Conservation (phyloP, 2,888 invertebrate species). For the Pyrgus malvae region DNA sequence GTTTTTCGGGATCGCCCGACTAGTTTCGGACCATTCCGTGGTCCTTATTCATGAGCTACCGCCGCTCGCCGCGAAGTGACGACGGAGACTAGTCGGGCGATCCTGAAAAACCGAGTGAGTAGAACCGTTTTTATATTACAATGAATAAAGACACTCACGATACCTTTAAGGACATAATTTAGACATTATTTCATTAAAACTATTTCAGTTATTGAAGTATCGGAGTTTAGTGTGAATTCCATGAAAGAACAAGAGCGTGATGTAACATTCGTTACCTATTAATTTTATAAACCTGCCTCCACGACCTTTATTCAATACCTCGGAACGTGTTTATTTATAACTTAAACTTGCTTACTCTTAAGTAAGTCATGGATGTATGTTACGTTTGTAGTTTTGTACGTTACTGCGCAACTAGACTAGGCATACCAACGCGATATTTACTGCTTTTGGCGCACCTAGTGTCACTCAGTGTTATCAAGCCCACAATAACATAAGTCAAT, state of each 20-base stretch:
- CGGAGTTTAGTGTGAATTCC: background rate
- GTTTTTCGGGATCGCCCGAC: too few species aligned
- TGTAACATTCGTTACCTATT: constrained; percentile 10
- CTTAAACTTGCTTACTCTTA: constrained; percentile 34
- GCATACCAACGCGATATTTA: constrained; percentile 21
- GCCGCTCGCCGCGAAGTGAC: too few species aligned
- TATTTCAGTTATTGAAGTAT: too few species aligned
- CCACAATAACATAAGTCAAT: constrained; percentile 16
- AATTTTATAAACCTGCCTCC: constrained; percentile 13
- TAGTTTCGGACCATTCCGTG: too few species aligned
- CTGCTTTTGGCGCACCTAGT: constrained; percentile 7
- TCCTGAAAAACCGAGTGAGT: too few species aligned
- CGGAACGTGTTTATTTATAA: constrained; percentile 31
- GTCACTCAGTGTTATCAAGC: too few species aligned
- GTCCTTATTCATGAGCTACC: too few species aligned
- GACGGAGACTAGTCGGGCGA: too few species aligned
- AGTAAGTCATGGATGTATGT: constrained; percentile 35
- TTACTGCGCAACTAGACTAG: constrained; percentile 34
- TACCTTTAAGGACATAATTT: too few species aligned
- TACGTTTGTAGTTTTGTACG: constrained; percentile 34
- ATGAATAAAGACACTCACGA: too few species aligned
- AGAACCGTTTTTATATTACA: too few species aligned
- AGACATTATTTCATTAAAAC: too few species aligned
- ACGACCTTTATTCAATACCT: constrained; percentile 32
- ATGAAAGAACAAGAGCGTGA: background rate